Conservation (phyloP, 2,888 invertebrate species). For the Synergus japonicus region DNA sequence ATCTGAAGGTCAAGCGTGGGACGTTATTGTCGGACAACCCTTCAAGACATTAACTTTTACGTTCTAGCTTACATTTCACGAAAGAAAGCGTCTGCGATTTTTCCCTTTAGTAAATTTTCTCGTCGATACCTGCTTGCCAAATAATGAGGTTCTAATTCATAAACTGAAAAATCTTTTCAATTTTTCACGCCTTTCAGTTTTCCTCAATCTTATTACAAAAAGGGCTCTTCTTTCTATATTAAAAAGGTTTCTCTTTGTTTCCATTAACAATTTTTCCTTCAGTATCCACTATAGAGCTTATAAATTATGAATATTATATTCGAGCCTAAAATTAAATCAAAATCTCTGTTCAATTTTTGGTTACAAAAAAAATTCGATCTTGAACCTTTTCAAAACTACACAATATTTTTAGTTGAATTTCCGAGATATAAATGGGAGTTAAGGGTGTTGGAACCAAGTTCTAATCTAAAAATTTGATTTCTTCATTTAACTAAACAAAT, state of each 20-base stretch:
- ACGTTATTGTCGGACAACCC: conserved; percentile 10
- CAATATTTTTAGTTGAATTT: too few relatives aligned
- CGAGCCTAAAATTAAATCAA: not conserved
- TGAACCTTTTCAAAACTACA: too few relatives aligned
- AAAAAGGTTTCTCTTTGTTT: not conserved
- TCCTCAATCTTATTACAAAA: not conserved
- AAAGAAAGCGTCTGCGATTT: conserved; percentile 19
- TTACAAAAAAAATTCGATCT: not conserved
- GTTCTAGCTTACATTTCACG: conserved; percentile 1
- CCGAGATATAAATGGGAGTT: too few relatives aligned
- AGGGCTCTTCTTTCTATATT: not conserved
- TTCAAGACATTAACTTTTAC: conserved; percentile 1
- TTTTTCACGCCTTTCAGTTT: too few relatives aligned
- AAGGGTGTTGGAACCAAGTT: too few relatives aligned
- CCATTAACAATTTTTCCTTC: too few relatives aligned
- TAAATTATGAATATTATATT: not conserved
- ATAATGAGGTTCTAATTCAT: conserved; percentile 16
- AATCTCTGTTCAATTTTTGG: not conserved
- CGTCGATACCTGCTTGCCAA: not conserved
- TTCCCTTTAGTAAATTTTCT: conserved; percentile 9
- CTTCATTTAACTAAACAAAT: too few relatives aligned
- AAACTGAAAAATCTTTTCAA: conserved; percentile 9
- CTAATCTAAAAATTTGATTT: too few relatives aligned
- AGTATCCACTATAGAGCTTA: not conserved
- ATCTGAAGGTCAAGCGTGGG: conserved; percentile 25